Evolutionary conservation across 2,888 invertebrate species (phyloP).

Genomic region (Dynastes tityus): DNA sequence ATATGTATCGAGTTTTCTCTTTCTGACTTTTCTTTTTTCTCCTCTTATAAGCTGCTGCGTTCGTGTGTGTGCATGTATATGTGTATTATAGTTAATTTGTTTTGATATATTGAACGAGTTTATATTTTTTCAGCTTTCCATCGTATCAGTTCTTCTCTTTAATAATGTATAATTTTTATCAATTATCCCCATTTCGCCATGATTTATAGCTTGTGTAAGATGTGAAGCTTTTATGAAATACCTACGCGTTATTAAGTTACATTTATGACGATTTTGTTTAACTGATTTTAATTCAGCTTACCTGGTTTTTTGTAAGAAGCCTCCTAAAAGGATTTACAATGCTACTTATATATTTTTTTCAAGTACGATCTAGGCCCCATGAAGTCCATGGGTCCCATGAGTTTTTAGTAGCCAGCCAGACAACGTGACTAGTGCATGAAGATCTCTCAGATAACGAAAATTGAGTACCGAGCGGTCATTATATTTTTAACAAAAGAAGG

Average conservation of each 20-base stretch:
- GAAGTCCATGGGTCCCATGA: no score
- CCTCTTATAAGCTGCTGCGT: slow-evolving; percentile 3
- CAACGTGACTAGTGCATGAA: no score
- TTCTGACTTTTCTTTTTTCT: slow-evolving; percentile 6
- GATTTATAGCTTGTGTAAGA: slow-evolving; percentile 6
- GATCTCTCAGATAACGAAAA: no score
- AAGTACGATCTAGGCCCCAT: no score
- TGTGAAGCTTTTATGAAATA: slow-evolving; percentile 3
- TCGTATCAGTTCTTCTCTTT: slow-evolving; percentile 19
- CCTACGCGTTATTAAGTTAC: slow-evolving; percentile 14
- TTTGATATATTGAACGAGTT: slow-evolving; percentile 44
- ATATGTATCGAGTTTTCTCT: slow-evolving; percentile 35
- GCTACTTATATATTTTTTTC: no score
- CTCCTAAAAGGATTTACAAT: no score
- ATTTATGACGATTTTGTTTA: neutral
- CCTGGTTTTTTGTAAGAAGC: no score
- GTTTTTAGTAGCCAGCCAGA: no score
- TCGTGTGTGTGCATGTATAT: neutral
- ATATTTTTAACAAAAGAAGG: no score
- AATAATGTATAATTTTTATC: slow-evolving; percentile 38
- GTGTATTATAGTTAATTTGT: slow-evolving; percentile 41
- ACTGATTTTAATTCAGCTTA: neutral
- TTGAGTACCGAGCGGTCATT: no score
- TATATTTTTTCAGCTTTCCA: slow-evolving; percentile 14
- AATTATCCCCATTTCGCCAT: slow-evolving; percentile 21